A percentile compares a stretch with the other conserved stretches of the same genome.
Conservation (phyloP, 2,797 vertebrate genomes). For the Chiloscyllium punctatum region DNA sequence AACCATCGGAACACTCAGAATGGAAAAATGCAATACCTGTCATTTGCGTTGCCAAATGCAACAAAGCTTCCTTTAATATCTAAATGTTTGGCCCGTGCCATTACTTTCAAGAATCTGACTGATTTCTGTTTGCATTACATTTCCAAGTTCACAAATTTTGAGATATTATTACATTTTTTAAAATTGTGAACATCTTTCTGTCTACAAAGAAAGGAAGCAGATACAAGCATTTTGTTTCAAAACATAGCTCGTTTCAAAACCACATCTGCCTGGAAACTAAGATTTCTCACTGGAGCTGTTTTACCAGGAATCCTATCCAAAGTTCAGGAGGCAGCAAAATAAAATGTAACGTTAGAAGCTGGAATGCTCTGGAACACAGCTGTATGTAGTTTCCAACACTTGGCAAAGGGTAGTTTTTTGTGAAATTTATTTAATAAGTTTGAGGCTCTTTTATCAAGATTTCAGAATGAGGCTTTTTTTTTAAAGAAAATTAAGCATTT, state of each 20-base stretch:
- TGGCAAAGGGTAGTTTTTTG: not conserved
- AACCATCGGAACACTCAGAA: not conserved
- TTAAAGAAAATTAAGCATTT: not conserved
- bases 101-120: not conserved
- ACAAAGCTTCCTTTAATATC: not conserved
- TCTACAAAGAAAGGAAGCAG: not conserved
- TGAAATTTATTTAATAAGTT: not conserved
- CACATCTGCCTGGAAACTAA: not conserved
- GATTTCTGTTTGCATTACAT: not conserved
- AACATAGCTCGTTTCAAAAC: not conserved
- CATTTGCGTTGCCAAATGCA: not conserved
- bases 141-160: not conserved
- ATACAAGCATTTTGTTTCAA: not conserved
- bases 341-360: slow-evolving; percentile 1
- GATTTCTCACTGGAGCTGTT: not conserved
- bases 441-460: not conserved
- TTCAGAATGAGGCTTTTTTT: not conserved
- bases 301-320: not conserved
- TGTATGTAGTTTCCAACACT: not conserved
- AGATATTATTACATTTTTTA: not conserved
- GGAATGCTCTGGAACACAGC: not conserved
- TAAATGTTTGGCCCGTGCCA: not conserved
- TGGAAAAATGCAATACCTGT: not conserved
- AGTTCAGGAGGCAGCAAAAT: not conserved
- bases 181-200: not conserved